Evolutionary conservation across 2,113 vertebrate genomes (phyloP).

Genomic region (Proteles cristata): DNA sequence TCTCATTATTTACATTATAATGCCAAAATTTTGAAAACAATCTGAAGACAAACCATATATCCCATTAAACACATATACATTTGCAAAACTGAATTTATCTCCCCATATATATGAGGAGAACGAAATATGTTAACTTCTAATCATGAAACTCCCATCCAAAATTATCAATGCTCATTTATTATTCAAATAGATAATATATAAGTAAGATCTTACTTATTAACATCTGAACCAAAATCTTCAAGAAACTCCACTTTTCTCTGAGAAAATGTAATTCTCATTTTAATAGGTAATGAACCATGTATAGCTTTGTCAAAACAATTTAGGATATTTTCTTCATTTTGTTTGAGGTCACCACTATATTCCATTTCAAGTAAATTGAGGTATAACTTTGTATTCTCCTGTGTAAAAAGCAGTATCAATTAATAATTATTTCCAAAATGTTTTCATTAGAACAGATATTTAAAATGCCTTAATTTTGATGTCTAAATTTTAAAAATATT

Average conservation of each 20-base stretch:
- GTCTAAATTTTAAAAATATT: not conserved
- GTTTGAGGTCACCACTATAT: slow-evolving; percentile 93
- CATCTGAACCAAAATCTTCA: slow-evolving; percentile 98
- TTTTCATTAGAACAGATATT: slow-evolving; percentile 41
- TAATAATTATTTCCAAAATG: slow-evolving; percentile 44
- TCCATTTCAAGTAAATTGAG: slow-evolving; percentile 98
- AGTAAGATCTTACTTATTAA: slow-evolving; percentile 91
- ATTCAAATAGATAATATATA: slow-evolving; percentile 51
- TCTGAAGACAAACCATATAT: slow-evolving; percentile 35
- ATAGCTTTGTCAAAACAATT: slow-evolving; percentile 95
- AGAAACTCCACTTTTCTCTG: slow-evolving; percentile 98
- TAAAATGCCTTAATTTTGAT: slow-evolving; percentile 43
- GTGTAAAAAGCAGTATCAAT: slow-evolving; percentile 69
- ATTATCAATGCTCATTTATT: slow-evolving; percentile 29
- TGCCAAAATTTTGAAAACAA: not conserved
- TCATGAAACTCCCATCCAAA: slow-evolving; percentile 54
- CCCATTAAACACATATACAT: not conserved
- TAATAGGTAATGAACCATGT: slow-evolving; percentile 91
- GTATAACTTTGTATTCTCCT: slow-evolving; percentile 96
- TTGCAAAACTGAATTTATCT: slow-evolving; percentile 25
- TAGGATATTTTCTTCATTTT: slow-evolving; percentile 95
- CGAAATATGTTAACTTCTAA: not conserved
- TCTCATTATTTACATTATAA: not conserved
- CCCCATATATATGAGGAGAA: slow-evolving; percentile 16
- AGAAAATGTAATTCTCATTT: slow-evolving; percentile 94